Conservation (phyloP, 2,888 invertebrate species). For the Arctia plantaginis region DNA sequence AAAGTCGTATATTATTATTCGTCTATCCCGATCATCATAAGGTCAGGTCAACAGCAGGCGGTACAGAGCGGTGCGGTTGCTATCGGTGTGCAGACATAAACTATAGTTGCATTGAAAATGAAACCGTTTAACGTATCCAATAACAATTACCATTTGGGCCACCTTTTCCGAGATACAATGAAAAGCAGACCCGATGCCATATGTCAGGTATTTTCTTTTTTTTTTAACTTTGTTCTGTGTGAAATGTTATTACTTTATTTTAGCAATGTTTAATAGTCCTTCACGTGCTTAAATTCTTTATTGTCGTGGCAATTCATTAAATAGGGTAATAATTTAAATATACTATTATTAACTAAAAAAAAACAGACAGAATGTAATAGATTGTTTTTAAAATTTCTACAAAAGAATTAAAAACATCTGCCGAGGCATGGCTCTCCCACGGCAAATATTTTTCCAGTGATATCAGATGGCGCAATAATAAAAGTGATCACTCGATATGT, state of each 20-base stretch:
- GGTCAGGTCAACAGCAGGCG: background rate
- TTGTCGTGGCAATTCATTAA: no score
- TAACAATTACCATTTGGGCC: conserved; percentile 60
- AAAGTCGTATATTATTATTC: background rate
- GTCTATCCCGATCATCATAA: background rate
- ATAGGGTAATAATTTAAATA: background rate
- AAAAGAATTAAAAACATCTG: no score
- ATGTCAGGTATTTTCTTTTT: conserved; percentile 40
- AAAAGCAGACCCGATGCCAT: conserved; percentile 53
- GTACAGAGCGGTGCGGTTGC: background rate
- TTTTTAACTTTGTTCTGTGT: background rate
- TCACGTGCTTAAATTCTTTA: no score
- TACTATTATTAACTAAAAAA: no score
- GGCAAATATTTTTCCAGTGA: no score
- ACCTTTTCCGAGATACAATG: conserved; percentile 58
- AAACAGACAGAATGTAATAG: no score
- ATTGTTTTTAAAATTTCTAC: no score
- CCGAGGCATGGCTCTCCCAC: no score
- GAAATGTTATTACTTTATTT: no score
- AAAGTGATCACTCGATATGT: no score
- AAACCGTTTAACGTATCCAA: conserved; percentile 37
- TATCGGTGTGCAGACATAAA: background rate
- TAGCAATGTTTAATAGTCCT: no score
- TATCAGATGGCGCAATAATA: no score
- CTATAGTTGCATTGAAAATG: conserved; percentile 24